These are phyloP conservation scores for Spizella passerina DNA, from an alignment of 2,797 vertebrate genomes.

Conservation along the genomic window DNA sequence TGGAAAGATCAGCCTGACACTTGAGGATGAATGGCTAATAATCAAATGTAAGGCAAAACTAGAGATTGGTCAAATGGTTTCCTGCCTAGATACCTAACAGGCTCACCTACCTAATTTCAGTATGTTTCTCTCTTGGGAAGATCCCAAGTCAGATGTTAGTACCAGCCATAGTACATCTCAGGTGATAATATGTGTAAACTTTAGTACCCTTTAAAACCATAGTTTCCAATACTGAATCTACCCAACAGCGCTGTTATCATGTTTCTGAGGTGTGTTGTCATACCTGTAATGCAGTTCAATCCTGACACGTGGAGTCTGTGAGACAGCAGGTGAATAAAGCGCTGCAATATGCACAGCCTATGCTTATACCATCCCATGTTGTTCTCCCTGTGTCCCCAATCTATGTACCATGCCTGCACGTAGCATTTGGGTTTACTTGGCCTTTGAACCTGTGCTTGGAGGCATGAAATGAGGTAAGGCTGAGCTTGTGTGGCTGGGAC, in stretches of 20 bases:
- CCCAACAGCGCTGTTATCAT: accelerated
- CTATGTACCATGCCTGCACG: not conserved
- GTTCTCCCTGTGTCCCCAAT: not conserved
- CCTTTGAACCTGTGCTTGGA: not conserved
- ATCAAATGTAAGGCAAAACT: not conserved
- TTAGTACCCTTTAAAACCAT: not conserved
- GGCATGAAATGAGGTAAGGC: not conserved
- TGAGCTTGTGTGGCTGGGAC: not conserved
- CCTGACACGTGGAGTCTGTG: not conserved
- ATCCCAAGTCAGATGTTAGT: not conserved
- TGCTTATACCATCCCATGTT: not conserved
- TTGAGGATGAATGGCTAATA: not conserved
- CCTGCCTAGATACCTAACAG: not conserved
- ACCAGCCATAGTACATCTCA: not conserved
- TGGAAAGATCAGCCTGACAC: not conserved
- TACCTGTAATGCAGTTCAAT: not conserved
- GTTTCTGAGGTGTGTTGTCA: not conserved
- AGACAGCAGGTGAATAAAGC: not conserved
- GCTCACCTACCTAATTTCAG: not conserved
- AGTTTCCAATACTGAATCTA: not conserved
- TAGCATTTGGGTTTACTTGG: not conserved
- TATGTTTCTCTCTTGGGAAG: not conserved
- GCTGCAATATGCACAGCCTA: not conserved
- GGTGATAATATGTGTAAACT: not conserved
- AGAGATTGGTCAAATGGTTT: not conserved